Evolutionary conservation across 23 tunicate genomes (phyloP).

Genomic region (Aplidium turbinatum): DNA sequence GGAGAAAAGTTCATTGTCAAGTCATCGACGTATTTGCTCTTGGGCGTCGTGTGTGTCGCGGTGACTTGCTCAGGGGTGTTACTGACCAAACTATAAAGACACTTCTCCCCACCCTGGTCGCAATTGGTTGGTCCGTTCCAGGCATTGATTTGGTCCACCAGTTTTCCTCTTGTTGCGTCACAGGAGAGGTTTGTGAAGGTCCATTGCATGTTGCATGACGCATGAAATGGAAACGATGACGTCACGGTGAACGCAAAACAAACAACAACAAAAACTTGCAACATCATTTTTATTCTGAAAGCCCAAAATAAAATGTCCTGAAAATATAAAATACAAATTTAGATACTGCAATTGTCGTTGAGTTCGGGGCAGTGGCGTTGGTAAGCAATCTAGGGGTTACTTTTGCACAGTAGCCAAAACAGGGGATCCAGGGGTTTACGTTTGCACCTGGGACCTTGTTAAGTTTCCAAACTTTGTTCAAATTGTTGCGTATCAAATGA

Average conservation of each 20-base stretch:
- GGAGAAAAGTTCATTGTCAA: conserved; percentile 45
- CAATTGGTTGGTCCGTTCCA: conserved; percentile 62
- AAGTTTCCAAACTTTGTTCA: no score
- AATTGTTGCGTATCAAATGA: no score
- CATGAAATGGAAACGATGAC: conserved; percentile 63
- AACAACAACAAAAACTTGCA: not conserved
- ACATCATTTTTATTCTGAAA: no score
- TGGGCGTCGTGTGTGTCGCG: conserved; percentile 80
- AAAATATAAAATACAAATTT: no score
- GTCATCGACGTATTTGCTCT: conserved; percentile 55
- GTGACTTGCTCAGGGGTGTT: conserved; percentile 17
- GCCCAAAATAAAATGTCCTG: no score
- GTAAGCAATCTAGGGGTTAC: no score
- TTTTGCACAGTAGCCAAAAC: no score
- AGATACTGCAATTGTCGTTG: no score
- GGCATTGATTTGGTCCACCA: conserved; percentile 35
- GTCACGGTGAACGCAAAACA: not conserved
- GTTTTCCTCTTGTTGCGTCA: conserved; percentile 38
- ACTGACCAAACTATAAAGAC: conserved; percentile 47
- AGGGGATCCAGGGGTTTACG: no score
- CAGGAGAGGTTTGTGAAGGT: conserved; percentile 41
- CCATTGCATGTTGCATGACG: conserved; percentile 70
- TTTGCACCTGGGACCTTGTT: no score
- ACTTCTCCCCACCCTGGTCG: conserved; percentile 58
- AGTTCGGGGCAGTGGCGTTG: no score